Percentiles rank a stretch among this genome's conserved stretches.
Conservation (phyloP, 2,797 vertebrate genomes). For the Orestias chungarensis region DNA sequence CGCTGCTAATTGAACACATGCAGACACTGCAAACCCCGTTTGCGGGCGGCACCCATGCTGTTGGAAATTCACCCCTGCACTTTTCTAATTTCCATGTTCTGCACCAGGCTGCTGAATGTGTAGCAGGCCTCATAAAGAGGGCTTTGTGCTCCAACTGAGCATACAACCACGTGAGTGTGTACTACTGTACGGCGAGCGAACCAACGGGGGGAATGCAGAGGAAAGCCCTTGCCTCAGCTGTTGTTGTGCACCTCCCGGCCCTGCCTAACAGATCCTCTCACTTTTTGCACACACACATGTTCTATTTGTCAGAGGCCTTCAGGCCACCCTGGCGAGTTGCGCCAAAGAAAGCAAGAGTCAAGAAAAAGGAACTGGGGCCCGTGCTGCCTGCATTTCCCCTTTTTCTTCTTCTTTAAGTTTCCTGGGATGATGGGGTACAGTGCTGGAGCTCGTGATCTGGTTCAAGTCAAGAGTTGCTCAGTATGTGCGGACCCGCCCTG, state of each 20-base stretch:
- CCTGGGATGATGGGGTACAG: slow-evolving; percentile 68
- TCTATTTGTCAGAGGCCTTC: slow-evolving; percentile 47
- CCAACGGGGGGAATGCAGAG: slow-evolving; percentile 49
- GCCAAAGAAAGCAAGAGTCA: slow-evolving; percentile 24
- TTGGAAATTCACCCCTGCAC: slow-evolving; percentile 25
- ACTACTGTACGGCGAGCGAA: slow-evolving; percentile 53
- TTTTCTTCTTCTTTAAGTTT: slow-evolving; percentile 46
- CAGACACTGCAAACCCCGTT: neutral
- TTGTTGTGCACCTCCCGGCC: slow-evolving; percentile 58
- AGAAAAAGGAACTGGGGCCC: slow-evolving; percentile 52
- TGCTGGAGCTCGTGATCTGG: slow-evolving; percentile 65
- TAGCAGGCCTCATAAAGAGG: slow-evolving; percentile 56
- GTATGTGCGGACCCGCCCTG: slow-evolving; percentile 52
- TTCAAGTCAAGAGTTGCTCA: slow-evolving; percentile 46
- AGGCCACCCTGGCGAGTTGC: slow-evolving; percentile 39
- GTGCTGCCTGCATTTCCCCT: slow-evolving; percentile 45
- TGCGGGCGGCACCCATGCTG: slow-evolving; percentile 11
- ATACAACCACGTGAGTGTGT: slow-evolving; percentile 50
- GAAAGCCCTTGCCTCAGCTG: slow-evolving; percentile 75
- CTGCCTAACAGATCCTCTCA: slow-evolving; percentile 43
- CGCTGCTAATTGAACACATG: neutral
- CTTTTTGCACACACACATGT: slow-evolving; percentile 43
- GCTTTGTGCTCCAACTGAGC: slow-evolving; percentile 66
- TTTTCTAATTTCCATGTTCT: slow-evolving; percentile 53
- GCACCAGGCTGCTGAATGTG: slow-evolving; percentile 55